Evolutionary conservation across 2,113 vertebrate species (phyloP), one percentile per base, ranked within the genome.

Genomic region (Sebastes schlegelii): DNA sequence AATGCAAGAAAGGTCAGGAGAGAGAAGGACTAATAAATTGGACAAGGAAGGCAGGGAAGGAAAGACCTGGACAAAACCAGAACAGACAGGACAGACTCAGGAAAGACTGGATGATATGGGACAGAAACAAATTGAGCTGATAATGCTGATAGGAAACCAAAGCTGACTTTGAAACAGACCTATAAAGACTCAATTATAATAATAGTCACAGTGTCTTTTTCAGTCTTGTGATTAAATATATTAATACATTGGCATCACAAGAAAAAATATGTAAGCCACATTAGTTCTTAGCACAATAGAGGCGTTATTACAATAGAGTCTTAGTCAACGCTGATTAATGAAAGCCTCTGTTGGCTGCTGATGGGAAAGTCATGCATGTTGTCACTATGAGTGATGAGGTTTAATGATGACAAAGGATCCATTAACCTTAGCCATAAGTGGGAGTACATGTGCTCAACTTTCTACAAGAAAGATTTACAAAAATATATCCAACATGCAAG

Each of bases 341-440:
- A 40, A 54, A 46, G 46, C 11, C 61, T 65, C 49, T 46, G 51
- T 65, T 64, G 40, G 72, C 23, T 26, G 51, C 23, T 46, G 42
- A 79, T 60, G 7, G 61, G 71, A 74, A 73, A 21, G 54, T 83
- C 1, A 63, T 51, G 9, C 1, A 45, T 70, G 48, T 21, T 65
- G 21, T 40, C 49, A 57, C 55, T 46, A 46, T 72, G 58, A 73
- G n/a, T 64, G 40, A 57, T 79, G 62, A 55, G 62, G 8, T 66
- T 66, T 46, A 45, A 14, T 23, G 1, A 34, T 61, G 40, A 82
- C 42, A 46, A 60, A 16, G n/a, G 7, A 43, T 60, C 8, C 21
- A 42, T 74, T 45, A 71, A 49, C 17, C 34, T 0, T n/a, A 42
- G 21, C 19, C 43, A 19, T 8, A 13, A 62, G n/a, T 58, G 26